Base-by-base conservation (phyloP, 1,140 invertebrate species). In the Pseudobourletiella spinata region DNA sequence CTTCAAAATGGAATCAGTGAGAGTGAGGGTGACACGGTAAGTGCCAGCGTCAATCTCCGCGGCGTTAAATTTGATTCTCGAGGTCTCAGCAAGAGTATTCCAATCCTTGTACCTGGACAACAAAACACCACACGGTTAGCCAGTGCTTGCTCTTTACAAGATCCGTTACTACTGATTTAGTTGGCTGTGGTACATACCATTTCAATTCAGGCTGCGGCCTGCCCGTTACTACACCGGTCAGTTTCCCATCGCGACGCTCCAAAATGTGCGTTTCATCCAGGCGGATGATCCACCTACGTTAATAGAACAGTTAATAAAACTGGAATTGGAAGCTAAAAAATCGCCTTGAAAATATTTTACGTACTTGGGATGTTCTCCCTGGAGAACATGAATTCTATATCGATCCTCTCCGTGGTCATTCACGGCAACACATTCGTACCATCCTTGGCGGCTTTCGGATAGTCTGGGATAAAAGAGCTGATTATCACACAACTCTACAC, bases 151-250 rank as follows among this genome's bases (percentile, higher is more conserved):
- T n/a, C n/a, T n/a, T n/a, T n/a, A n/a, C n/a, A n/a, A n/a, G n/a
- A n/a, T n/a, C n/a, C n/a, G n/a, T n/a, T n/a, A n/a, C n/a, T n/a
- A n/a, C n/a, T n/a, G n/a, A n/a, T n/a, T n/a, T n/a, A n/a, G n/a
- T n/a, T n/a, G n/a, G n/a, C n/a, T n/a, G n/a, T n/a, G n/a, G n/a
- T 39, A 32, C n/a, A 28, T 61, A 65, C 90, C 91, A 97, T 73
- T 91, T 94, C n/a, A 99, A 83, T 65, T 93, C 89, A 0, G 95
- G 95, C 70, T 86, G 86, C 0, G 95, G 95, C 58, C 91, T 84
- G 14, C 94, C 95, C 26, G 84, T 85, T 43, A 98, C 84, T 52
- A 87, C 81, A 43, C 93, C 95, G 72, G 88, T 86, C 29, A 98
- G 78, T 50, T 83, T 80, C 3, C 84, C 87, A 50, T 80, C 82